Base-by-base conservation (phyloP, 2,113 vertebrate species). In the Dermatemys mawii region DNA sequence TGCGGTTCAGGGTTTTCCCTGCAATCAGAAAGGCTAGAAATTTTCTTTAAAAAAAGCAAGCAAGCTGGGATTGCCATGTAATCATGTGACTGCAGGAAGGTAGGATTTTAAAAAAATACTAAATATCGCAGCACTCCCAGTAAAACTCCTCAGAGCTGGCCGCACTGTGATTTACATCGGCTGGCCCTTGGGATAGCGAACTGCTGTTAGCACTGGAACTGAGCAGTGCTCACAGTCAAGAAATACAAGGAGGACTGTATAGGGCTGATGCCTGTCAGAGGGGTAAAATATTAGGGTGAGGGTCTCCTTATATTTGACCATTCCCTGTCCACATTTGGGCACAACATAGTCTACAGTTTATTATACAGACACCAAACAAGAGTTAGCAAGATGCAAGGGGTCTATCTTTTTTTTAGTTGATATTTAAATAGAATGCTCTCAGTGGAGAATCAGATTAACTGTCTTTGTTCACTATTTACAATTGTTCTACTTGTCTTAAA, bases 381-480 rank as follows among this genome's bases (percentile, higher is more conserved):
- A 88, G 35, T 86, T 78, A 7, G 8, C 38, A 17, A 35, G 60
- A 96, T 27, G 57, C 78, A 44, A 24, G 2, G 21, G 29, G 35
- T 29, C 85, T 87, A 46, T 6, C 55, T 76, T 87, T 91, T 48
- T 21, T 94, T 83, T 55, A 96, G 80, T 3, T 73, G 54, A 38
- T 76, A 14, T 88, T 97, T 97, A 79, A 87, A 81, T 63, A 84
- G 87, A 94, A 51, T 81, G 50, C 22, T 94, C 16, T 60, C 84
- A 85, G 88, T 90, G 93, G 75, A 27, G 48, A 76, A 92, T 82
- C 81, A 81, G 48, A 95, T 92, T 83, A 81, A 48, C 22, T 89
- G 50, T 89, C 93, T 90, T 14, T 81, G 92, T 22, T 83, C 84
- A 38, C 11, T 67, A 86, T 55, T 95, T 87, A 96, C 79, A 90